Percentiles rank a stretch among this genome's conserved stretches.
phyloP scores from a whole-genome alignment of 2,113 vertebrate species.

The Muntiacus reevesi region DNA sequence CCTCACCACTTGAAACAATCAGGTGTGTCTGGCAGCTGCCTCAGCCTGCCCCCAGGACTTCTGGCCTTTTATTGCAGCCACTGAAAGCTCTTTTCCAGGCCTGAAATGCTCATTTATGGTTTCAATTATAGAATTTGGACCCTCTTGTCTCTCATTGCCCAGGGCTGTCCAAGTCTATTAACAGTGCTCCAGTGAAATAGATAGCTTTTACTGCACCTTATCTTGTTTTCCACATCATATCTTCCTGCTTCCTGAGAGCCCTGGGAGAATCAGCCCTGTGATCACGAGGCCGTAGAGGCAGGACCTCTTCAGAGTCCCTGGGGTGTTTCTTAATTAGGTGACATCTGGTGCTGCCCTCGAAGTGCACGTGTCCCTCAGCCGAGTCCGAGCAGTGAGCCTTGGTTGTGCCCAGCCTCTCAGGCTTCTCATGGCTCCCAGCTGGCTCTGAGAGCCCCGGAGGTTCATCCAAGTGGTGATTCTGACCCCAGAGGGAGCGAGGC shows the following conservation, averaged over 20 bases:
- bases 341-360: neutral
- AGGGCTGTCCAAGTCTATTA: neutral
- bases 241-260: neutral
- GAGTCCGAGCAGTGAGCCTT: neutral
- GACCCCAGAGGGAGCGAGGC: neutral
- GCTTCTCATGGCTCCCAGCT: neutral
- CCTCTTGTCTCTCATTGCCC: neutral
- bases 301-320: neutral
- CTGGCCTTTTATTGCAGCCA: neutral
- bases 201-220: neutral
- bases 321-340: slow-evolving; percentile 23
- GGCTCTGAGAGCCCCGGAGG: neutral
- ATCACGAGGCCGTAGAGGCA: neutral
- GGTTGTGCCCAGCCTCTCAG: neutral
- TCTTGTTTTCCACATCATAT: neutral
- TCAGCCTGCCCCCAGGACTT: neutral
- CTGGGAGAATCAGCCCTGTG: neutral
- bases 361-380: neutral
- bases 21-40: neutral
- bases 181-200: neutral
- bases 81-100: neutral
- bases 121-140: slow-evolving; percentile 51
- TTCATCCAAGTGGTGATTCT: neutral
- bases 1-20: neutral
- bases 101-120: slow-evolving; percentile 5